Evolutionary conservation across 2,113 vertebrate species (phyloP).

Genomic region (Anser brachyrhynchus): DNA sequence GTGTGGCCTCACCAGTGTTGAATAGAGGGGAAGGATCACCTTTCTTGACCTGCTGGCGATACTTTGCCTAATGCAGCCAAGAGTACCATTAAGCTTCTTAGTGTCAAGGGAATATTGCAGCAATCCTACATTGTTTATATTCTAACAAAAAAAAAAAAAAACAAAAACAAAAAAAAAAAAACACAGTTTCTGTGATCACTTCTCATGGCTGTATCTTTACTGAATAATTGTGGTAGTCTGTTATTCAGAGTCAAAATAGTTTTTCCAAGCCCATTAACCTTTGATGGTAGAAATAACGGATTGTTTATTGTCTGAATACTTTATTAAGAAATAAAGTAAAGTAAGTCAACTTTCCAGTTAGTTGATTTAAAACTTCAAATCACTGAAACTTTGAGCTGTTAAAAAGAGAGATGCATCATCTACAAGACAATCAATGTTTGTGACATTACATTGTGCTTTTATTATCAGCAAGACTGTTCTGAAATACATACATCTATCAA

Average conservation of each 20-base stretch:
- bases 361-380: neutral
- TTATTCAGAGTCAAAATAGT: neutral
- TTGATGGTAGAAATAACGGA: neutral
- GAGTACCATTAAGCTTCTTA: too few relatives aligned
- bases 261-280: neutral
- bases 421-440: neutral
- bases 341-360: neutral
- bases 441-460: neutral
- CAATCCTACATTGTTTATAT: neutral
- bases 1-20: too few relatives aligned
- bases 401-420: neutral
- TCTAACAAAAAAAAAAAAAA: neutral
- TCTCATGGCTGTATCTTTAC: neutral
- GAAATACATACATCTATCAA: neutral
- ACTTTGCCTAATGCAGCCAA: too few relatives aligned
- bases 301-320: neutral
- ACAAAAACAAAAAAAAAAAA: neutral
- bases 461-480: neutral
- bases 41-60: too few relatives aligned
- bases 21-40: too few relatives aligned
- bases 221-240: neutral
- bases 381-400: neutral
- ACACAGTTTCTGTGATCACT: neutral
- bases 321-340: neutral
- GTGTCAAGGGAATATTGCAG: neutral